Conservation (phyloP, 23 tunicate species). For the Styela plicata region DNA sequence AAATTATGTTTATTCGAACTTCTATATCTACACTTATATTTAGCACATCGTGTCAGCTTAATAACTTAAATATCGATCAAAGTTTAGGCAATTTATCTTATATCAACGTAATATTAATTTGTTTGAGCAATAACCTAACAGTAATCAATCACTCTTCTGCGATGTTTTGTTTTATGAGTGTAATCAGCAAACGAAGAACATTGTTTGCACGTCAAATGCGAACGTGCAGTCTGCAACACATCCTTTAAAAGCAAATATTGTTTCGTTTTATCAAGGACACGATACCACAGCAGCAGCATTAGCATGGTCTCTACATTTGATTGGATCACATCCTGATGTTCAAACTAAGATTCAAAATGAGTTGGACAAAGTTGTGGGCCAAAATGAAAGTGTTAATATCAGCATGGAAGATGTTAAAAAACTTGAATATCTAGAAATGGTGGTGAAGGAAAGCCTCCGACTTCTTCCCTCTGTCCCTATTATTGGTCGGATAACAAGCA, state of each 20-base stretch:
- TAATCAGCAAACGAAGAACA: no score
- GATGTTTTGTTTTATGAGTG: no score
- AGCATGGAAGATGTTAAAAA: constrained; percentile 63
- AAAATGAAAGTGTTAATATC: constrained; percentile 5
- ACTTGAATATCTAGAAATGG: constrained; percentile 78
- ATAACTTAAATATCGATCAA: no score
- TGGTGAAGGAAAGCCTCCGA: constrained; percentile 80
- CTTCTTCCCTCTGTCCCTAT: constrained; percentile 92
- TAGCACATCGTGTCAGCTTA: no score
- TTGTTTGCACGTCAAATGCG: no score
- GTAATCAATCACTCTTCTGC: no score
- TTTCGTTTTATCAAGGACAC: constrained; percentile 36
- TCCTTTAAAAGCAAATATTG: background rate
- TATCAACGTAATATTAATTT: no score
- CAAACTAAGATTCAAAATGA: constrained; percentile 72
- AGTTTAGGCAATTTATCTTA: no score
- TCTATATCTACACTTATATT: no score
- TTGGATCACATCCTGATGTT: constrained; percentile 75
- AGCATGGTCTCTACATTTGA: constrained; percentile 84
- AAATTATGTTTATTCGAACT: no score
- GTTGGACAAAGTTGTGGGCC: constrained; percentile 63
- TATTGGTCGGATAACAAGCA: constrained; percentile 57
- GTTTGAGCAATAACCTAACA: no score
- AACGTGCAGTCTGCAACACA: no score
- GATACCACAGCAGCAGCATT: constrained; percentile 98